Evolutionary conservation across 2,113 vertebrate genomes (phyloP).

Genomic region (Mesoclemmys tuberculata): DNA sequence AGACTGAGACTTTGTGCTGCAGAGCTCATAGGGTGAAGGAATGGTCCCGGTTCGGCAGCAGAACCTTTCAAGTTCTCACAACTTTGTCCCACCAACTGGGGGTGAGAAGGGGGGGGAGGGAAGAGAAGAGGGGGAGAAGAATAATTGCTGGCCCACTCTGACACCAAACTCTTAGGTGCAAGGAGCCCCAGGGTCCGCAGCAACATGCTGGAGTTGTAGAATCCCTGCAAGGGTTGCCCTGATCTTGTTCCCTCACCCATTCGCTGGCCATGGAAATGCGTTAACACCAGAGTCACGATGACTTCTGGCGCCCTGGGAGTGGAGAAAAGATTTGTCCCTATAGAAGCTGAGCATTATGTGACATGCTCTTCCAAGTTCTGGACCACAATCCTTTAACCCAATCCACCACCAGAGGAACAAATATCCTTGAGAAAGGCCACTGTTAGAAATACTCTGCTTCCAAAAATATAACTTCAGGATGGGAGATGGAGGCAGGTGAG

Average conservation of each 20-base stretch:
- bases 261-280: background rate
- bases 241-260: background rate
- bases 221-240: background rate
- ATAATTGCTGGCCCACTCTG: fast-evolving
- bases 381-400: too few species aligned
- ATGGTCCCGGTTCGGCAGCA: background rate
- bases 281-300: background rate
- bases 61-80: background rate
- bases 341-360: background rate
- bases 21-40: background rate
- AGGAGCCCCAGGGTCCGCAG: background rate
- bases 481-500: background rate
- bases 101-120: fast-evolving
- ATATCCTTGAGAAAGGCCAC: background rate
- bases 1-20: background rate
- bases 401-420: background rate
- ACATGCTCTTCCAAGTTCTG: background rate
- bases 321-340: background rate
- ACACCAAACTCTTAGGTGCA: fast-evolving
- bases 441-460: background rate
- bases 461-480: background rate
- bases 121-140: background rate
- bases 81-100: background rate
- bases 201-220: background rate
- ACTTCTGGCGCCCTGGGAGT: background rate